Base-by-base conservation (phyloP, 2,113 vertebrate genomes). In the Nerophis ophidion region DNA sequence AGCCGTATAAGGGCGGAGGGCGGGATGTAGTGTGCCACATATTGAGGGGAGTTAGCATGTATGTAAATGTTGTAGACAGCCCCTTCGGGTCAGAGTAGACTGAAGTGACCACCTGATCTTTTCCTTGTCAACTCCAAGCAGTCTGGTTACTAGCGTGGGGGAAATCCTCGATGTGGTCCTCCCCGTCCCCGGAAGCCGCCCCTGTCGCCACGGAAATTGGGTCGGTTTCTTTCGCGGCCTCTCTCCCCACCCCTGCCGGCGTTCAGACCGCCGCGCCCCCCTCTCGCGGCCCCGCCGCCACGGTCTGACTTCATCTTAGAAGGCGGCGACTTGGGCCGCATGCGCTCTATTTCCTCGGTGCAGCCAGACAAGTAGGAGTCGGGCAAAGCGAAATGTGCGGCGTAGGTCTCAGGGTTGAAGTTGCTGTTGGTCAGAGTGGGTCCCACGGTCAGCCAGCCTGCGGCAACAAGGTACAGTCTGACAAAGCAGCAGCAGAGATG, bases 381-480 rank as follows among this genome's bases (percentile, higher is more conserved):
- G 0, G 93, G 92, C 66, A 91, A 64, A 0, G 76, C 82, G 74
- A 99, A 99, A 81, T 98, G 91, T 0, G 92, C 86, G 0, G 91
- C 88, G 0, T 98, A 99, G 0, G 92, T 86, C 76, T 99, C 97
- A 0, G 91, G 89, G 12, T 98, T 98, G 72, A 97, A 99, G 87
- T 99, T 99, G 83, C 95, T 98, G 76, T 99, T 99, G 35, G 97
- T 99, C 55, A 99, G 91, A 0, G 93, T 98, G 1, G 96, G 97
- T 61, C 97, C 97, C 34, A 99, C 95, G 0, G 97, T 99, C 71
- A 99, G 87, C 96, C 97, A 99, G 38, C 97, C 96, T 98, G 12
- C 16, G 45, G 58, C 1, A 61, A 6, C 0, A 38, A 46, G 26
- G 26, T 8, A 16, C 13, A 14, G 6, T 5, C 53, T 38, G 4